Conservation (phyloP, 2,888 invertebrate species). For the Xestia sexstrigata region DNA sequence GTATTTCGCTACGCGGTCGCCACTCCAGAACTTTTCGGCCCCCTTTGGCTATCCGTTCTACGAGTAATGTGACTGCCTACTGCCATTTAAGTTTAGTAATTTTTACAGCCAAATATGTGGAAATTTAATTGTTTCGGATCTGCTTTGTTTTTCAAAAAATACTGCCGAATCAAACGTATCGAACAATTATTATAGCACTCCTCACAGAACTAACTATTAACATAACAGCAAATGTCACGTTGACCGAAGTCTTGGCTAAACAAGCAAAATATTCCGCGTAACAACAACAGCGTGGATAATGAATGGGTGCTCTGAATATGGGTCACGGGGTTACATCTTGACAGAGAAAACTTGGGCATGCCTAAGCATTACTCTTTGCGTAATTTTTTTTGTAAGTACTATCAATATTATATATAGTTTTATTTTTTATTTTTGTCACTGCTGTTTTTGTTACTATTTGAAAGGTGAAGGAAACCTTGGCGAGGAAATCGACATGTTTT, state of each 20-base stretch:
- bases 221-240: background rate
- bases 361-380: constrained; percentile 37
- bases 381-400: constrained; percentile 14
- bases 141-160: background rate
- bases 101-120: no score
- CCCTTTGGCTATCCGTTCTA: no score
- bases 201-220: constrained; percentile 9
- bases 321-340: constrained; percentile 42
- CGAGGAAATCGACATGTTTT: background rate
- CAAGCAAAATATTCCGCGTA: constrained; percentile 14
- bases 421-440: background rate
- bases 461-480: background rate
- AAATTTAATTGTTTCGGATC: no score
- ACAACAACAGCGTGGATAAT: background rate
- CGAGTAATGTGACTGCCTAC: no score
- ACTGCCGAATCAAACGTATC: background rate
- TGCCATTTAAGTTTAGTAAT: no score
- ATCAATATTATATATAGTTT: no score
- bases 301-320: constrained; percentile 16
- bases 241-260: background rate
- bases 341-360: constrained; percentile 42
- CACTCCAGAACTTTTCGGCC: no score
- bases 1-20: no score
- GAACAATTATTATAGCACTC: background rate
- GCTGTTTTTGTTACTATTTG: background rate